phyloP scores from a whole-genome alignment of 2,113 vertebrate genomes.

The Polypterus bichir region DNA sequence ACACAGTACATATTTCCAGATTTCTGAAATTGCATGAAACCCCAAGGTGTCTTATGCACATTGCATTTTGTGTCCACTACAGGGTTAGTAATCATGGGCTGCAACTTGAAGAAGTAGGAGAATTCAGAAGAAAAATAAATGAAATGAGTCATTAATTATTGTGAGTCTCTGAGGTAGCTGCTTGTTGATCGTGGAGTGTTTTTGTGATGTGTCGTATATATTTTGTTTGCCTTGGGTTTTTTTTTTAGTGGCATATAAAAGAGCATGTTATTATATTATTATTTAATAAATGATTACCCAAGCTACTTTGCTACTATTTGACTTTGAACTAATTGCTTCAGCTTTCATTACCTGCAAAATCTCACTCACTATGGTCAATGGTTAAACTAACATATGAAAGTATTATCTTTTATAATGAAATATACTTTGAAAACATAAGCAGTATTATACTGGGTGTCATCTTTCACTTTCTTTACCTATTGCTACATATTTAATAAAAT shows the following conservation, averaged over 20 bases:
- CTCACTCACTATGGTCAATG: no score
- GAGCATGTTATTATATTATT: no score
- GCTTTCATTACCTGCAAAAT: no score
- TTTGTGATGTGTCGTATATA: constrained; percentile 19
- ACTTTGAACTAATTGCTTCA: no score
- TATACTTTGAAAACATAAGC: no score
- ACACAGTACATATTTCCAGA: not conserved
- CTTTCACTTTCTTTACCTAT: no score
- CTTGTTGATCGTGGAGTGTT: constrained; percentile 26
- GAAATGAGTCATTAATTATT: constrained; percentile 54
- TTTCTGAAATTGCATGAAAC: not conserved
- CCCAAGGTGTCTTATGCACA: constrained; percentile 16
- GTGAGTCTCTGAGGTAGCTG: constrained; percentile 57
- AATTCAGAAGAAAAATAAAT: constrained; percentile 69
- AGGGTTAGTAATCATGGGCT: constrained; percentile 73
- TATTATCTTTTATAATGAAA: no score
- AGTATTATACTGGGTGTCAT: no score
- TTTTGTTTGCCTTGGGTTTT: not conserved
- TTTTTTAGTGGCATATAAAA: not conserved
- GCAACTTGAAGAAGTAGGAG: constrained; percentile 62
- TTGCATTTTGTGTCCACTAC: constrained; percentile 41
- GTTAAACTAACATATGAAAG: no score
- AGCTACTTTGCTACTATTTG: no score
- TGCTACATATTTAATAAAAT: no score
- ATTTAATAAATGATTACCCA: no score